These are phyloP conservation scores for Hesperia comma DNA, from an alignment of 2,888 invertebrate species.

Conservation along the genomic window DNA sequence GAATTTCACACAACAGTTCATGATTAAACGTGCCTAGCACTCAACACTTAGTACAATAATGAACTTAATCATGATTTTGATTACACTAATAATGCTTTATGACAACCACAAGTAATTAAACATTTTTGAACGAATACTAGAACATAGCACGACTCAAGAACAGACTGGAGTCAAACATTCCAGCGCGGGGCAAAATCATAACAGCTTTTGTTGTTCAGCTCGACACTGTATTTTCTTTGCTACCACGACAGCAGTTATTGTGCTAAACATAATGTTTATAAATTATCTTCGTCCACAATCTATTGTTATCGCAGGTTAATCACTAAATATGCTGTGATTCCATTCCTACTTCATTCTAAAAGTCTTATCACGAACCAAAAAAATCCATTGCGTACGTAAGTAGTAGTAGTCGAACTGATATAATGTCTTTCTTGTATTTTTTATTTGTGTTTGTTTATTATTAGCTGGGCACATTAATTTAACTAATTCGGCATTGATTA, in stretches of 20 bases:
- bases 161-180: constrained; percentile 59
- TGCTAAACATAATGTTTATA: constrained; percentile 75
- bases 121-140: constrained; percentile 11
- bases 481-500: no score
- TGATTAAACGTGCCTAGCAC: constrained; percentile 48
- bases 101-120: neutral
- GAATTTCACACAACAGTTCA: constrained; percentile 51
- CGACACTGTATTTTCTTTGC: constrained; percentile 63
- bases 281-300: constrained; percentile 73
- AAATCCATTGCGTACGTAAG: constrained; percentile 10
- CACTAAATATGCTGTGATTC: constrained; percentile 51
- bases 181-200: constrained; percentile 61
- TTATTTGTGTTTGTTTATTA: no score
- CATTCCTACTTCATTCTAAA: constrained; percentile 27
- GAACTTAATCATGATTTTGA: constrained; percentile 19
- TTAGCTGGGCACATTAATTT: no score
- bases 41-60: constrained; percentile 44
- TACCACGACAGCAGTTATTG: constrained; percentile 59
- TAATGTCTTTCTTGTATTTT: neutral
- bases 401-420: constrained; percentile 3
- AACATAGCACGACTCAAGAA: constrained; percentile 48
- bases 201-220: constrained; percentile 72
- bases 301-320: constrained; percentile 66
- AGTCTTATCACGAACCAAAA: constrained; percentile 21
- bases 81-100: neutral